These are phyloP conservation scores for Luperina nickerlii DNA, from an alignment of 2,888 invertebrate species.

Conservation along the genomic window DNA sequence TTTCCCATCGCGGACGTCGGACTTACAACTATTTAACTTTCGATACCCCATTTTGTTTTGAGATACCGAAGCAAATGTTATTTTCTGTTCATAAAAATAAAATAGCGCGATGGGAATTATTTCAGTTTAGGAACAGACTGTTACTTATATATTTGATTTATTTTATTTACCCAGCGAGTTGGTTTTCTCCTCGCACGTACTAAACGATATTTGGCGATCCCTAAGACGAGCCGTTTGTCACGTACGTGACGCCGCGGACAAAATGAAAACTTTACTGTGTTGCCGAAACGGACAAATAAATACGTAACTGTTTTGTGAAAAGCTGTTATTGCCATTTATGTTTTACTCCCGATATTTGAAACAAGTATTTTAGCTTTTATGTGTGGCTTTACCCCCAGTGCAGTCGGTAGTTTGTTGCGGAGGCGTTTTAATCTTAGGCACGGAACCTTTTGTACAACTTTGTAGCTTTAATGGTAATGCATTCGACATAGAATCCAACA, in stretches of 20 bases:
- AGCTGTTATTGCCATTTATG: conserved; percentile 73
- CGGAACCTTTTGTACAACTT: conserved; percentile 53
- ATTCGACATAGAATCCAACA: conserved; percentile 52
- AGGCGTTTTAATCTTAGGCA: conserved; percentile 42
- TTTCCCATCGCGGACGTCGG: conserved; percentile 43
- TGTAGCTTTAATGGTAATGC: conserved; percentile 61
- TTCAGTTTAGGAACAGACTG: conserved; percentile 85
- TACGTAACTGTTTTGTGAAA: conserved; percentile 83
- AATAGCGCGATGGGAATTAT: conserved; percentile 75
- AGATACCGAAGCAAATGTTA: conserved; percentile 61
- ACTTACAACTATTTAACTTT: conserved; percentile 57
- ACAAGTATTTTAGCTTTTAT: conserved; percentile 45
- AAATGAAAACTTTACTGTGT: conserved; percentile 87
- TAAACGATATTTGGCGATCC: conserved; percentile 91
- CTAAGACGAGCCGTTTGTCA: conserved; percentile 90
- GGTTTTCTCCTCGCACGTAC: conserved; percentile 89
- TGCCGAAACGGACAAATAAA: conserved; percentile 87
- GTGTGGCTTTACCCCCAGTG: conserved; percentile 16
- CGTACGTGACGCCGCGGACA: conserved; percentile 88
- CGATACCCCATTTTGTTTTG: conserved; percentile 59
- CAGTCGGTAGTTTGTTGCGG: conserved; percentile 27
- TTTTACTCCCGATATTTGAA: conserved; percentile 63
- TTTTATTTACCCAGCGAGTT: conserved; percentile 88
- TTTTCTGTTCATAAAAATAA: conserved; percentile 73
- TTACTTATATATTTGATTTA: conserved; percentile 89